These are phyloP conservation scores for Exephanes ischioxanthus DNA, from an alignment of 2,888 invertebrate genomes.

Conservation along the genomic window DNA sequence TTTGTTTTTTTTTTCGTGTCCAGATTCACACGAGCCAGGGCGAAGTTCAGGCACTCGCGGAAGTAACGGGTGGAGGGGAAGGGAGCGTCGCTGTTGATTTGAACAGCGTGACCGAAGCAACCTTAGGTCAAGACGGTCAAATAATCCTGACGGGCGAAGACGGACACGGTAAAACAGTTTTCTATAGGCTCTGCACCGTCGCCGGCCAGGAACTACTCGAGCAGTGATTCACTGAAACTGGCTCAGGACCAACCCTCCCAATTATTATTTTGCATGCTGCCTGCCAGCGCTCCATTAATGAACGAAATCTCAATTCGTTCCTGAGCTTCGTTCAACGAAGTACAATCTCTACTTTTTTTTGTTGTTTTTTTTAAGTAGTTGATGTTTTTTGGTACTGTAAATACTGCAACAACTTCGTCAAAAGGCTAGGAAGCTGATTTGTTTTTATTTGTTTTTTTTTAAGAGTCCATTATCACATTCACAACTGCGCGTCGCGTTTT, in stretches of 20 bases:
- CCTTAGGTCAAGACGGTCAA: slow-evolving; percentile 96
- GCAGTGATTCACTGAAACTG: slow-evolving; percentile 78
- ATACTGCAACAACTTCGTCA: slow-evolving; percentile 75
- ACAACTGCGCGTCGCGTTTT: slow-evolving; percentile 66
- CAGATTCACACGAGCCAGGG: slow-evolving; percentile 86
- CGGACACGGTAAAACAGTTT: slow-evolving; percentile 91
- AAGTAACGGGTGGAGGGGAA: slow-evolving; percentile 89
- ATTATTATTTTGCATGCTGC: slow-evolving; percentile 79
- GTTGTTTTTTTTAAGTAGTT: slow-evolving; percentile 63
- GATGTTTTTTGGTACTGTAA: slow-evolving; percentile 76
- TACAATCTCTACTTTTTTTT: slow-evolving; percentile 73
- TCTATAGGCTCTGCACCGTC: slow-evolving; percentile 85
- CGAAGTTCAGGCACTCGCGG: slow-evolving; percentile 90
- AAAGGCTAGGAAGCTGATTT: slow-evolving; percentile 72
- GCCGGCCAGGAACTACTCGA: slow-evolving; percentile 84
- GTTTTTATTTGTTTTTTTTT: slow-evolving; percentile 63
- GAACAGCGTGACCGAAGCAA: slow-evolving; percentile 95
- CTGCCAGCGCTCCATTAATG: slow-evolving; percentile 79
- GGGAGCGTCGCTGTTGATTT: slow-evolving; percentile 94
- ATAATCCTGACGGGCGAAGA: slow-evolving; percentile 98
- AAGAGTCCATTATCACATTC: slow-evolving; percentile 71
- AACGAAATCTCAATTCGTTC: slow-evolving; percentile 73
- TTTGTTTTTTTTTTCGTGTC: slow-evolving; percentile 55
- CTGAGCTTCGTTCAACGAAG: slow-evolving; percentile 73
- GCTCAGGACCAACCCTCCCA: slow-evolving; percentile 48